Conservation (phyloP, 2,888 invertebrate genomes). For the Acronicta leporina region DNA sequence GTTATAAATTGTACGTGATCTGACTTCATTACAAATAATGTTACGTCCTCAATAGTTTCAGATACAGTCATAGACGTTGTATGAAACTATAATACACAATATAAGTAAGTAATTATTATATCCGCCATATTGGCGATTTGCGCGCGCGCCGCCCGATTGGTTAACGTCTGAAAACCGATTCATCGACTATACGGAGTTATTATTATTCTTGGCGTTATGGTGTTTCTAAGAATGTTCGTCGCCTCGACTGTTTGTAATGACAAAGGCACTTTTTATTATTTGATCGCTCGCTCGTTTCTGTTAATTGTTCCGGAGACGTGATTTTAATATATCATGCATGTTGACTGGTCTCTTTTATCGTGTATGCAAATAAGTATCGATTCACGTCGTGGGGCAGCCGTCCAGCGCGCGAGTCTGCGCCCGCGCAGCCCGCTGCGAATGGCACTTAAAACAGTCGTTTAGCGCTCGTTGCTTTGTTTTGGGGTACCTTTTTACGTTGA, state of each 20-base stretch:
- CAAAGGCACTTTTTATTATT: constrained; percentile 86
- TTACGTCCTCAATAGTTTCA: constrained; percentile 49
- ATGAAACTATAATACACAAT: constrained; percentile 49
- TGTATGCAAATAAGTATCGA: constrained; percentile 80
- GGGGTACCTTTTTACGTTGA: constrained; percentile 57
- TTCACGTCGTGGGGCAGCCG: constrained; percentile 57
- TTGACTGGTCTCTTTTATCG: constrained; percentile 81
- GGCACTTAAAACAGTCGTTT: constrained; percentile 67
- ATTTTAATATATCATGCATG: constrained; percentile 87
- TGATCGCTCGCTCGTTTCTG: constrained; percentile 84
- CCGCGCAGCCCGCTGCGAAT: constrained; percentile 49
- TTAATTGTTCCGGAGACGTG: constrained; percentile 86
- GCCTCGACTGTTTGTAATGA: constrained; percentile 79
- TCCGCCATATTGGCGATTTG: constrained; percentile 74
- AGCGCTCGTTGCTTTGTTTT: constrained; percentile 60
- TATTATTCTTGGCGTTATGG: constrained; percentile 72
- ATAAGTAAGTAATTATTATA: constrained; percentile 59
- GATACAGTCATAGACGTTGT: constrained; percentile 48
- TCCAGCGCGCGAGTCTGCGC: constrained; percentile 33
- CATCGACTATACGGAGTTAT: constrained; percentile 67
- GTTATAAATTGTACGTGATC: constrained; percentile 51
- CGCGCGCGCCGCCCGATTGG: constrained; percentile 69
- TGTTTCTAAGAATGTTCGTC: constrained; percentile 77
- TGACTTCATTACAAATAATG: constrained; percentile 45
- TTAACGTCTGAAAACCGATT: constrained; percentile 70